Base-by-base conservation (phyloP, 2,888 invertebrate species). In the Venusia cambrica region DNA sequence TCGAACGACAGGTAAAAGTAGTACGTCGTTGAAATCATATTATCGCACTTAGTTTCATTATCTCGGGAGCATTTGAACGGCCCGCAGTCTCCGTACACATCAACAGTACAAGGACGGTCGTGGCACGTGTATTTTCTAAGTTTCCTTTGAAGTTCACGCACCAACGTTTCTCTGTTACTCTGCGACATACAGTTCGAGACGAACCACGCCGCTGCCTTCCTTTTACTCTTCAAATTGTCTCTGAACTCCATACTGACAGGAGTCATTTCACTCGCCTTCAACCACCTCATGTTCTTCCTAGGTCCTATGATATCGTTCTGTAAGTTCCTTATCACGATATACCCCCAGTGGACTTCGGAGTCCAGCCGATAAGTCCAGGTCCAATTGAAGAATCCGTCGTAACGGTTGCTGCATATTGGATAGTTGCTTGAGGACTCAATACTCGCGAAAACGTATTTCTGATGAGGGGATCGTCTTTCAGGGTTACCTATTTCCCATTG, bases 1-100 rank as follows among this genome's bases (percentile, higher is more conserved):
- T 79, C 79, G 36, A 78, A 75, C 6, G 78, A 60, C 20, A 78
- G 58, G 57, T 79, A 78, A 51, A 77, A 78, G 33, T 69, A 76
- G 43, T 62, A 65, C 2, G 39, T 29, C 2, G 25, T 15, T 30
- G 51, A 38, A 27, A 79, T 42, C 27, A 66, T 52, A 18, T 57
- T 47, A 28, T 63, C 39, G 35, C 78, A 77, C 1, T 57, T 33
- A 0, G 52, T 38, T 6, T 49, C 55, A 1, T 54, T 39, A n/a
- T 62, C 37, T 2, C 48, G 41, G 10, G 52, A 27, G 42, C 65
- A 65, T 2, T 17, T 28, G 1, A 38, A 24, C 4, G 6, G 0
- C 8, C 60, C 60, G 41, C 65, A 65, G 0, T 2, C 4, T 2
- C 65, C 65, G 19, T 45, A 62, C 5, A 63, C 34, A 21, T 65